Evolutionary conservation across 2,888 invertebrate genomes (phyloP).

Genomic region (Acleris literana): DNA sequence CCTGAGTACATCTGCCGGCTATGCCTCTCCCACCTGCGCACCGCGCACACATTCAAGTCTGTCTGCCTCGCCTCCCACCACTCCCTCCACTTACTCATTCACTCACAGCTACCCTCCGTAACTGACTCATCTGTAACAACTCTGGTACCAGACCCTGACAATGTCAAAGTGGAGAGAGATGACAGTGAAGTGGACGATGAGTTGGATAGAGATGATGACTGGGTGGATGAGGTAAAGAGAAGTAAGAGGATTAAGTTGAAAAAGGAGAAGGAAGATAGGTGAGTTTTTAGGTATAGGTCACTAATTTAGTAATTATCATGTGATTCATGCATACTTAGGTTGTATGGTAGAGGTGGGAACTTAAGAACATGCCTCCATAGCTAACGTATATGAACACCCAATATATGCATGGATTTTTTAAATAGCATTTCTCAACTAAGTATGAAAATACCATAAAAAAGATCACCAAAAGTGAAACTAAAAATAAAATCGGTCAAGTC

Average conservation of each 20-base stretch:
- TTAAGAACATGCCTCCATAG: too few species aligned
- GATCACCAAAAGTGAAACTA: too few species aligned
- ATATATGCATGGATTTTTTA: too few species aligned
- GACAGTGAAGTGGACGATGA: conserved; percentile 1
- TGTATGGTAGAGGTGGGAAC: too few species aligned
- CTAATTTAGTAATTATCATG: too few species aligned
- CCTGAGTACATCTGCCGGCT: conserved; percentile 21
- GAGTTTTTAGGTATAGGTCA: background rate
- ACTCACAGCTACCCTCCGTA: background rate
- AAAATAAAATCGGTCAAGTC: too few species aligned
- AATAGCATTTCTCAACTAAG: too few species aligned
- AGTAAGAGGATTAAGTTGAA: conserved; percentile 26
- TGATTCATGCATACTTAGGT: too few species aligned
- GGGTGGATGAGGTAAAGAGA: conserved; percentile 10
- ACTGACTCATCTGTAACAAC: too few species aligned
- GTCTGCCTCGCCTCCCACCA: conserved; percentile 22
- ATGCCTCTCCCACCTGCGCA: conserved; percentile 11
- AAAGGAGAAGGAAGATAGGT: conserved; percentile 34
- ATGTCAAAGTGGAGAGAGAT: background rate
- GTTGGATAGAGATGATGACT: background rate
- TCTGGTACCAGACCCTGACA: background rate
- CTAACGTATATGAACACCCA: too few species aligned
- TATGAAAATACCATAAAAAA: too few species aligned
- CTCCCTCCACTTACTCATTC: conserved; percentile 6
- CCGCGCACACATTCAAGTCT: conserved; percentile 24